Percentiles rank a stretch among this genome's conserved stretches.
Evolutionary conservation across 2,113 vertebrate species (phyloP).

Genomic region (Seriola quinqueradiata): DNA sequence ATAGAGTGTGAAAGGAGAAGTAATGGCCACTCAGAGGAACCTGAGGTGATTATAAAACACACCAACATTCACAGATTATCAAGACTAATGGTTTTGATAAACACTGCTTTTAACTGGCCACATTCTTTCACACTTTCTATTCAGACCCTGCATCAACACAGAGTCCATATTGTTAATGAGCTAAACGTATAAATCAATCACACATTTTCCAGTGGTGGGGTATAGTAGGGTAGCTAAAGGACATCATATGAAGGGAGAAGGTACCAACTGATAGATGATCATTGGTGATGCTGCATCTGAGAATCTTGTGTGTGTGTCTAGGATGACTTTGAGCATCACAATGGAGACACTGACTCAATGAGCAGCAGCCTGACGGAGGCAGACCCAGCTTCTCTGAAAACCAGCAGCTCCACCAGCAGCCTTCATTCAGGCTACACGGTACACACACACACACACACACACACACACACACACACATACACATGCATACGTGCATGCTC

Average conservation of each 20-base stretch:
- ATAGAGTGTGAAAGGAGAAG: conserved; percentile 66
- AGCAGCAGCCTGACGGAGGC: conserved; percentile 62
- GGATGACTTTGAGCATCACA: conserved; percentile 61
- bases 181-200: not conserved
- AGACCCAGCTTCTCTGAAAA: conserved; percentile 75
- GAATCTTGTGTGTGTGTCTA: conserved; percentile 29
- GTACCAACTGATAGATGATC: not conserved
- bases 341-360: conserved; percentile 78
- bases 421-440: conserved; percentile 86
- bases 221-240: not conserved
- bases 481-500: not conserved
- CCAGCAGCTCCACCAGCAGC: conserved; percentile 88
- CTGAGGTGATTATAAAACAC: conserved; percentile 65
- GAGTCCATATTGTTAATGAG: not conserved
- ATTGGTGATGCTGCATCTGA: not conserved
- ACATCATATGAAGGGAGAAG: not conserved
- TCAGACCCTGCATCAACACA: not conserved
- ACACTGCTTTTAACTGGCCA: not conserved
- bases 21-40: conserved; percentile 65
- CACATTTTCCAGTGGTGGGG: not conserved
- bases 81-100: conserved; percentile 20
- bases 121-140: not conserved
- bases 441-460: conserved; percentile 9
- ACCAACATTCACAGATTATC: conserved; percentile 23
- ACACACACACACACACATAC: conserved; percentile 1